These are phyloP conservation scores for Dipodomys stephensi DNA, from an alignment of 2,113 vertebrate species.

Conservation along the genomic window DNA sequence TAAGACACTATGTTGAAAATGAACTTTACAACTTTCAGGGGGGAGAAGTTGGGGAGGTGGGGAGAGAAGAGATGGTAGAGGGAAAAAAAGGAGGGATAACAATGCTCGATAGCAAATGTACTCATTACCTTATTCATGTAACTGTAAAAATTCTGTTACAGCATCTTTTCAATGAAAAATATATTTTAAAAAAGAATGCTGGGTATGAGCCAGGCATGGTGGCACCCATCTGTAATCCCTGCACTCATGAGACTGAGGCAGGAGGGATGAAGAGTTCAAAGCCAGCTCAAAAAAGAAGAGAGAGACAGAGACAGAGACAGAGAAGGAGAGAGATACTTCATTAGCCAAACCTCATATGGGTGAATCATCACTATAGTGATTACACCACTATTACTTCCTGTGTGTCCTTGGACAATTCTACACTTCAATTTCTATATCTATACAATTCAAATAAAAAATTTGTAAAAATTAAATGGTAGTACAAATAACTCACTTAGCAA, in stretches of 20 bases:
- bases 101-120: too few species aligned
- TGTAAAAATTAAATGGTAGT: slow-evolving; percentile 14
- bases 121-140: too few species aligned
- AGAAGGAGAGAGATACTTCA: not conserved
- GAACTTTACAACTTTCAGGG: too few species aligned
- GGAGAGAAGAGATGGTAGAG: too few species aligned
- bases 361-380: not conserved
- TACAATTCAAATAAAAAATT: not conserved
- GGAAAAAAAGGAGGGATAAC: too few species aligned
- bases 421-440: not conserved
- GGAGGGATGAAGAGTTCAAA: not conserved
- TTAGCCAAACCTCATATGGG: not conserved
- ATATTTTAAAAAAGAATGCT: not conserved
- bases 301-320: too few species aligned
- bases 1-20: not conserved
- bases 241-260: not conserved
- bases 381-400: not conserved
- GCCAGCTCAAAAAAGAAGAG: not conserved
- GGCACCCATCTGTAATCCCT: too few species aligned
- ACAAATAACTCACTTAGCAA: not conserved
- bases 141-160: too few species aligned
- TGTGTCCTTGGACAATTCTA: not conserved
- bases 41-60: too few species aligned
- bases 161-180: too few species aligned
- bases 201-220: not conserved